Conservation (phyloP, 1,140 invertebrate genomes). For the Anoplolepis gracilipes region DNA sequence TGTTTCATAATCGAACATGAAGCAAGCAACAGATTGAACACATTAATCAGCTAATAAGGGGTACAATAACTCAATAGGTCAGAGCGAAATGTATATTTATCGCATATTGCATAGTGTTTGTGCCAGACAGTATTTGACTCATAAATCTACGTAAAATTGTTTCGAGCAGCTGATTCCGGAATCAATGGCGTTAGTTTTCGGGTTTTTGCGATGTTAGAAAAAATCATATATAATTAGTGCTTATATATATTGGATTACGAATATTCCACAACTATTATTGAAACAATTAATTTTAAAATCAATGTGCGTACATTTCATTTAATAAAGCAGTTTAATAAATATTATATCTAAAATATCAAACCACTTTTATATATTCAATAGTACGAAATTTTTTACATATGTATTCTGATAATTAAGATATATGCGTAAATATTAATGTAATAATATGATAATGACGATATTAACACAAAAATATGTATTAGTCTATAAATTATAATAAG, state of each 20-base stretch:
- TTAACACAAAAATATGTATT: not conserved
- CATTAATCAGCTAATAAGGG: conserved; percentile 45
- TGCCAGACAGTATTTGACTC: not conserved
- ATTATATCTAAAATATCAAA: not conserved
- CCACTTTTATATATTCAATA: not conserved
- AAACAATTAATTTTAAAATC: not conserved
- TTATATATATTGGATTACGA: not conserved
- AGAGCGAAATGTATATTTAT: not conserved
- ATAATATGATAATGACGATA: not conserved
- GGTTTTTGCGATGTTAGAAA: not conserved
- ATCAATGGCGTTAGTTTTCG: not conserved
- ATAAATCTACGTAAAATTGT: not conserved
- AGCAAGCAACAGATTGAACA: not conserved
- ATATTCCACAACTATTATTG: not conserved
- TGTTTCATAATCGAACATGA: not conserved
- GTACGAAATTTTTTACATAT: not conserved
- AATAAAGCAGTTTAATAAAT: not conserved
- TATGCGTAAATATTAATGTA: not conserved
- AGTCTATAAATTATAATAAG: not conserved
- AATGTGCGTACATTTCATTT: not conserved
- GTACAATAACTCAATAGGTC: not conserved
- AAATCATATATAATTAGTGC: not conserved
- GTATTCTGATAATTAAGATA: not conserved
- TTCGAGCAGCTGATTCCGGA: not conserved
- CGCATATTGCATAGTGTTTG: not conserved